Evolutionary conservation across 2,113 vertebrate genomes (phyloP), one percentile per base, ranked within the genome.

Genomic region (Corythornis vintsioides): DNA sequence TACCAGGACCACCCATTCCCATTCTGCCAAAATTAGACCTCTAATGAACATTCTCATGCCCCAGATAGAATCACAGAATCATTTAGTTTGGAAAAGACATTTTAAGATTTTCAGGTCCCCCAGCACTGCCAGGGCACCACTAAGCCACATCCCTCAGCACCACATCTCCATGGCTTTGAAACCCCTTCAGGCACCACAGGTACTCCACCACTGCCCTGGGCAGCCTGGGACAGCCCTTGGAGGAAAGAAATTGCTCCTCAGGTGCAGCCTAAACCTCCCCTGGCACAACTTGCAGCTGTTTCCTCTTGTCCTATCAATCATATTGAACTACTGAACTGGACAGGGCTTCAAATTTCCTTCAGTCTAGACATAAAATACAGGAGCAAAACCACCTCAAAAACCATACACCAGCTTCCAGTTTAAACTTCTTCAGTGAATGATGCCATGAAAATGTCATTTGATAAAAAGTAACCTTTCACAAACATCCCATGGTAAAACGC

Each of bases 381-480:
- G 56, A 80, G 52, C 67, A 92, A 79, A 94, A 20, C 4, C 52
- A 77, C 64, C 75, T 48, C 75, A 60, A 38, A 86, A 87, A 26
- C 64, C 60, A 55, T 11, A 85, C 21, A 22, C 22, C 40, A 70
- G 64, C 86, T 87, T 88, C 73, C 70, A 94, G 40, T 26, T 89
- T 47, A 57, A 93, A 72, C 42, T 70, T 35, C 29, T 75, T 45
- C 84, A 85, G 71, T 40, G 38, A 96, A 61, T 0, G 4, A 80
- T 52, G 72, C 31, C 64, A 89, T 33, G 47, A 70, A 76, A 86
- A 26, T 3, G 64, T 26, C 15, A 52, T 40, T 87, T 55, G 81
- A 85, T 66, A 92, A 87, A 94, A 89, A 88, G 38, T 25, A 92
- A 89, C 59, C 81, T 74, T 66, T 84, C 75, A 47, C 25, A 69